phyloP scores from a whole-genome alignment of 2,113 vertebrate species.

The Barbus barbus region DNA sequence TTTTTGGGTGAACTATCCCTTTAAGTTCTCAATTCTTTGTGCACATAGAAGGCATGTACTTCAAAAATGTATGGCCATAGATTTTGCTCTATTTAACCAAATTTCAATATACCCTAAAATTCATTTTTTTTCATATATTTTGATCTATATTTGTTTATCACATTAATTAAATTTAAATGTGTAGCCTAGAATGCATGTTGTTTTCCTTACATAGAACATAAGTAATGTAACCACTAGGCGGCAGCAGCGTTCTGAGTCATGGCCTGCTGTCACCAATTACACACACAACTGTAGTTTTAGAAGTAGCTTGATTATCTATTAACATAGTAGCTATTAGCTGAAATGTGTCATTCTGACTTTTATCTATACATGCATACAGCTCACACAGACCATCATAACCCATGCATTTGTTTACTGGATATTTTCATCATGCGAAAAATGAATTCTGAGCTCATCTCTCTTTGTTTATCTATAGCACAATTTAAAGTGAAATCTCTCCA shows the following conservation, averaged over 20 bases:
- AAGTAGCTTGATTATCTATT: not conserved
- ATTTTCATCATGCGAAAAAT: no score
- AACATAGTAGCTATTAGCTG: not conserved
- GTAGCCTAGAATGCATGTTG: no score
- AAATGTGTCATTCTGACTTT: no score
- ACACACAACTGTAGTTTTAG: not conserved
- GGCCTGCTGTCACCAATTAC: not conserved
- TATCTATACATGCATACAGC: no score
- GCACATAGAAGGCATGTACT: not conserved
- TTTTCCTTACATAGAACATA: no score
- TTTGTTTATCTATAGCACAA: not conserved
- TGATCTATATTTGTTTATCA: no score
- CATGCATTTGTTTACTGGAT: not conserved
- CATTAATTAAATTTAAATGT: not conserved
- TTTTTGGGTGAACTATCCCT: no score
- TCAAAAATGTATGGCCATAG: no score
- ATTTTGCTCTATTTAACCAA: no score
- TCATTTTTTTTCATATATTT: no score
- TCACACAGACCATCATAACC: not conserved
- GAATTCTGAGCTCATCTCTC: no score
- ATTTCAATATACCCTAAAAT: no score
- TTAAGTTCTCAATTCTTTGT: not conserved
- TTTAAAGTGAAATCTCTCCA: not conserved
- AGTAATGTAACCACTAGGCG: slow-evolving; percentile 2
- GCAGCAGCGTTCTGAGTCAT: not conserved